These are phyloP conservation scores for Cyprinodon variegatus DNA, from an alignment of 2,113 vertebrate species.

Conservation along the genomic window DNA sequence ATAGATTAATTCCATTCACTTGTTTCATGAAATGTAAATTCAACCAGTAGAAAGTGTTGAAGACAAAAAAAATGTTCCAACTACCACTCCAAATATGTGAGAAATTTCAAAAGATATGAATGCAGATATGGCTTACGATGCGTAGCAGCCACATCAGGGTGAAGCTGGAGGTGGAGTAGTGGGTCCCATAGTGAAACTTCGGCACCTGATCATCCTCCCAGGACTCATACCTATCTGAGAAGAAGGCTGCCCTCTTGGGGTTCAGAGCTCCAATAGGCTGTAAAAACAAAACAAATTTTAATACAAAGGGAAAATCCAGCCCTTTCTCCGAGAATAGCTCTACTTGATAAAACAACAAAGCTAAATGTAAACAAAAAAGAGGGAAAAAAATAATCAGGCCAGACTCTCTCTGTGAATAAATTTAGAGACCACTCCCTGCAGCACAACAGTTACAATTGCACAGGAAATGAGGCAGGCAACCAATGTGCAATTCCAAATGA, in stretches of 20 bases:
- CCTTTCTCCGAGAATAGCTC: neutral
- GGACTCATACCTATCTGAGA: constrained; percentile 91
- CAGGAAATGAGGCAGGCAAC: constrained; percentile 67
- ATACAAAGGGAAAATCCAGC: constrained; percentile 1
- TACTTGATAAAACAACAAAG: neutral
- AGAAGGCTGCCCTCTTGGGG: constrained; percentile 96
- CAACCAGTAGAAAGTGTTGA: too few relatives aligned
- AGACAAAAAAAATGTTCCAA: too few relatives aligned
- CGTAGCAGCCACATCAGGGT: constrained; percentile 94
- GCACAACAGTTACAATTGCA: constrained; percentile 33
- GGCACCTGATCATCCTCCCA: constrained; percentile 99
- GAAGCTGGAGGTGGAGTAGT: constrained; percentile 97
- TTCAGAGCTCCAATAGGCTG: constrained; percentile 96
- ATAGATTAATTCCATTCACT: too few relatives aligned
- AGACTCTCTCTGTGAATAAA: constrained; percentile 23
- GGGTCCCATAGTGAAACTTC: constrained; percentile 98
- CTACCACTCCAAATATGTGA: neutral
- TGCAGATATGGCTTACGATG: constrained; percentile 84
- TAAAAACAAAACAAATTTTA: constrained; percentile 13
- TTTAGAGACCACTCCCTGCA: constrained; percentile 19
- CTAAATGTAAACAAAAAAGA: neutral
- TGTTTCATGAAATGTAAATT: too few relatives aligned
- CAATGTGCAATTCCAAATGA: constrained; percentile 74
- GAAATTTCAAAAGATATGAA: neutral
- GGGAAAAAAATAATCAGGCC: neutral